These are phyloP conservation scores for Staurois parvus DNA, from an alignment of 2,797 vertebrate genomes.

Conservation along the genomic window DNA sequence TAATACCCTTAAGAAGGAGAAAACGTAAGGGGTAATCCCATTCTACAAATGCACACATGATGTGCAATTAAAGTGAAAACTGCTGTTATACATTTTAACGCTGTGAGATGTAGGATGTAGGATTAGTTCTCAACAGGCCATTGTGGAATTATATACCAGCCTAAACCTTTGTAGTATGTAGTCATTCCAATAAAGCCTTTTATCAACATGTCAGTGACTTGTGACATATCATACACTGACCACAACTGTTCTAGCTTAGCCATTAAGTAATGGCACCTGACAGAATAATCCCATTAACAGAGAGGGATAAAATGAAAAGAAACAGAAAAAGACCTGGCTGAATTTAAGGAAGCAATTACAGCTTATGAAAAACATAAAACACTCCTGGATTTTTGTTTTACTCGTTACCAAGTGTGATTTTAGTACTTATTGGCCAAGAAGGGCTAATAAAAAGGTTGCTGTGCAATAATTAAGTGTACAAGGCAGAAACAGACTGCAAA, in stretches of 20 bases:
- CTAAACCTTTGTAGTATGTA: constrained; percentile 41
- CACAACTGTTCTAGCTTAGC: constrained; percentile 46
- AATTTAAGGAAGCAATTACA: constrained; percentile 49
- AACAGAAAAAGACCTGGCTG: constrained; percentile 5
- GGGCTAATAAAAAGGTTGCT: constrained; percentile 27
- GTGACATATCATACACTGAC: constrained; percentile 42
- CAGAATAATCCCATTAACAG: constrained; percentile 52
- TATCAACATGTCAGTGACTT: constrained; percentile 54
- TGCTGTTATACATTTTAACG: constrained; percentile 4
- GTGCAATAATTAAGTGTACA: constrained; percentile 17
- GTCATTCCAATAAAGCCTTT: constrained; percentile 33
- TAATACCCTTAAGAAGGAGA: constrained; percentile 12
- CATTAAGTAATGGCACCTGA: constrained; percentile 44
- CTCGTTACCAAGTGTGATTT: constrained; percentile 18
- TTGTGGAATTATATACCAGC: constrained; percentile 45
- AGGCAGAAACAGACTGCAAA: background rate
- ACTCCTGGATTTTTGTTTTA: constrained; percentile 38
- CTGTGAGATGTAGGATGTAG: constrained; percentile 33
- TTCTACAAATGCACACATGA: background rate
- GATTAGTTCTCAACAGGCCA: constrained; percentile 55
- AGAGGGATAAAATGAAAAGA: constrained; percentile 44
- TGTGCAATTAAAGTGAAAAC: background rate
- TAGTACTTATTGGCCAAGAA: constrained; percentile 32
- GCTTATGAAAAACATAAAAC: constrained; percentile 54
- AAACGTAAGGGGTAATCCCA: background rate